Evolutionary conservation across 2,113 vertebrate species (phyloP).

Genomic region (Eleginops maclovinus): DNA sequence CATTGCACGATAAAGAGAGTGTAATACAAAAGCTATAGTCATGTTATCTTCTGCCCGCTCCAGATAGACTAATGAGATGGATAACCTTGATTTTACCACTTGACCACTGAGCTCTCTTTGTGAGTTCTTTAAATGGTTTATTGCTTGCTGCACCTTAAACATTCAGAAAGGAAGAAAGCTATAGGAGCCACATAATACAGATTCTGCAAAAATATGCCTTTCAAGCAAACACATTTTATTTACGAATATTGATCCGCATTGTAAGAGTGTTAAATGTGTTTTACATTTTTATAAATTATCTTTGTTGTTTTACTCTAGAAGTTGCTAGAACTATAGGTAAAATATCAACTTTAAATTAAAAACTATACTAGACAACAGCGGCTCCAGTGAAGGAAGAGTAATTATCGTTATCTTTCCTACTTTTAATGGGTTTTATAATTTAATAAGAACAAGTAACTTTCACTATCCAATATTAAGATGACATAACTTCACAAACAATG

Average conservation of each 20-base stretch:
- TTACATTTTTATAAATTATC: too few species aligned
- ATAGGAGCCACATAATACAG: background rate
- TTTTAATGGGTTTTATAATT: too few species aligned
- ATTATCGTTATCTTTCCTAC: background rate
- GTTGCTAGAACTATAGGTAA: too few species aligned
- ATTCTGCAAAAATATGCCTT: background rate
- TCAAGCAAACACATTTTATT: background rate
- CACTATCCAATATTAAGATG: too few species aligned
- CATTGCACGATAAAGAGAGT: constrained; percentile 15
- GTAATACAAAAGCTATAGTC: background rate
- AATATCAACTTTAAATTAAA: too few species aligned
- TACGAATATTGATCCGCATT: too few species aligned
- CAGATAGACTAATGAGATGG: background rate
- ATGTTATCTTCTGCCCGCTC: background rate
- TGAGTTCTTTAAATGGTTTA: background rate
- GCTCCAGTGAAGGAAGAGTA: background rate
- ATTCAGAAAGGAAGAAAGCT: background rate
- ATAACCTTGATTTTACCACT: background rate
- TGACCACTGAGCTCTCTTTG: background rate
- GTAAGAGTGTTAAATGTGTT: too few species aligned
- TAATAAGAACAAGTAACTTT: too few species aligned
- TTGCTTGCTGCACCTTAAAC: background rate
- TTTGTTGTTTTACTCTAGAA: too few species aligned
- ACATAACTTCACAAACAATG: too few species aligned
- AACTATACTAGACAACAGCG: too few species aligned